Evolutionary conservation across 2,797 vertebrate genomes (phyloP).

Genomic region (Rhinatrema bivittatum): DNA sequence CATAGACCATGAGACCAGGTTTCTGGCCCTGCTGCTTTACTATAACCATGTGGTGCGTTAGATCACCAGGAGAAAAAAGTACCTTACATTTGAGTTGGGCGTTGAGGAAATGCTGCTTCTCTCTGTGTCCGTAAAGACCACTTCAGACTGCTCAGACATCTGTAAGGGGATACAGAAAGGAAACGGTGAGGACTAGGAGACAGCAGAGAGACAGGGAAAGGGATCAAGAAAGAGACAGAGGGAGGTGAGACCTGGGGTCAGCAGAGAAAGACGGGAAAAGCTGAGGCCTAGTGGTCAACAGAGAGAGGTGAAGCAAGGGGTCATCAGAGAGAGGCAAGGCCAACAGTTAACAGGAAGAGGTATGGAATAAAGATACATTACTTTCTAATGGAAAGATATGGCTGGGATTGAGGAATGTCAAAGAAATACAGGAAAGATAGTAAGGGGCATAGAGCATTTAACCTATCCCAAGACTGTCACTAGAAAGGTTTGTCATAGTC

Average conservation of each 20-base stretch:
- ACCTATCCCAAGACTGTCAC: too few species aligned
- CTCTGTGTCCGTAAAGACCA: slow-evolving; percentile 69
- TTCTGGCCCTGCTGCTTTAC: background rate
- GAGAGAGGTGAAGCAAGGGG: too few species aligned
- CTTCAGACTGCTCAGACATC: slow-evolving; percentile 80
- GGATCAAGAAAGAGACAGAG: background rate
- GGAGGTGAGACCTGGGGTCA: background rate
- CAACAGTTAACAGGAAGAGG: too few species aligned
- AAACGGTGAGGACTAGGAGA: too few species aligned
- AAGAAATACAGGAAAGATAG: too few species aligned
- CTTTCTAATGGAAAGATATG: background rate
- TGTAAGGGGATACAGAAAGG: slow-evolving; percentile 15
- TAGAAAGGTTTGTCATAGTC: too few species aligned
- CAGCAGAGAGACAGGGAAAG: rapidly evolving
- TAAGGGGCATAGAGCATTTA: too few species aligned
- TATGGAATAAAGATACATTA: too few species aligned
- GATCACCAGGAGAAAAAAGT: background rate
- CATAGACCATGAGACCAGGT: too few species aligned
- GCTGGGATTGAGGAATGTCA: background rate
- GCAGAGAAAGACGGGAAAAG: background rate
- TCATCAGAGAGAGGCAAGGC: too few species aligned
- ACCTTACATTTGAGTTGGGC: slow-evolving; percentile 79
- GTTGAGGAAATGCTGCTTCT: slow-evolving; percentile 77
- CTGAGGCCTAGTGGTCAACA: background rate
- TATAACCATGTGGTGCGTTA: background rate